phyloP scores from a whole-genome alignment of 2,888 invertebrate species.

The Osedax frankpressi region DNA sequence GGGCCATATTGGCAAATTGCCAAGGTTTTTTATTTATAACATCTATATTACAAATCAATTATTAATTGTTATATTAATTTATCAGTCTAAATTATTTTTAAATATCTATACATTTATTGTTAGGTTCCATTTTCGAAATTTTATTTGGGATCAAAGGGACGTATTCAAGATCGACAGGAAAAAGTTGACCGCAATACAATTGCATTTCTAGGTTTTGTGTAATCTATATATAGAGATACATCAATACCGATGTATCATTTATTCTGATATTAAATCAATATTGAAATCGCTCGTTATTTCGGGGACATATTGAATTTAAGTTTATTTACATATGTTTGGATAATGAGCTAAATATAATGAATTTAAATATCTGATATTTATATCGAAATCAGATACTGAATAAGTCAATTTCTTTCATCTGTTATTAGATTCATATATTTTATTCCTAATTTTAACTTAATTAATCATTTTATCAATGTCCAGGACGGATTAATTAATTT shows the following conservation, averaged over 20 bases:
- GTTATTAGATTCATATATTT: too few species aligned
- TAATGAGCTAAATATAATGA: neutral
- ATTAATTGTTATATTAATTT: too few species aligned
- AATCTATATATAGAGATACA: neutral
- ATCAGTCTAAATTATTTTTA: too few species aligned
- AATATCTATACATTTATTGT: neutral
- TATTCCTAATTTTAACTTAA: too few species aligned
- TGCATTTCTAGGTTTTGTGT: conserved; percentile 51
- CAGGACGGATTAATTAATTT: too few species aligned
- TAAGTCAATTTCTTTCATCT: too few species aligned
- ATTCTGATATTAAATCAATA: neutral
- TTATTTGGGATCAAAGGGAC: conserved; percentile 65
- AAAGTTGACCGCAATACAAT: conserved; percentile 55
- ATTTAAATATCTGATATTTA: too few species aligned
- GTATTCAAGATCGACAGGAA: conserved; percentile 68
- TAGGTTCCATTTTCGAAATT: conserved; percentile 87
- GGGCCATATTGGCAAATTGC: conserved; percentile 95
- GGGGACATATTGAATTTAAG: neutral
- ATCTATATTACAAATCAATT: too few species aligned
- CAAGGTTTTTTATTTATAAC: conserved; percentile 52
- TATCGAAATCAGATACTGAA: too few species aligned
- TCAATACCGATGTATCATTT: neutral
- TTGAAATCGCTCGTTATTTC: neutral
- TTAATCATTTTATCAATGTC: too few species aligned
- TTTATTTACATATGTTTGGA: neutral